Base-by-base conservation (phyloP, 2,797 vertebrate species). In the Salarias fasciatus region DNA sequence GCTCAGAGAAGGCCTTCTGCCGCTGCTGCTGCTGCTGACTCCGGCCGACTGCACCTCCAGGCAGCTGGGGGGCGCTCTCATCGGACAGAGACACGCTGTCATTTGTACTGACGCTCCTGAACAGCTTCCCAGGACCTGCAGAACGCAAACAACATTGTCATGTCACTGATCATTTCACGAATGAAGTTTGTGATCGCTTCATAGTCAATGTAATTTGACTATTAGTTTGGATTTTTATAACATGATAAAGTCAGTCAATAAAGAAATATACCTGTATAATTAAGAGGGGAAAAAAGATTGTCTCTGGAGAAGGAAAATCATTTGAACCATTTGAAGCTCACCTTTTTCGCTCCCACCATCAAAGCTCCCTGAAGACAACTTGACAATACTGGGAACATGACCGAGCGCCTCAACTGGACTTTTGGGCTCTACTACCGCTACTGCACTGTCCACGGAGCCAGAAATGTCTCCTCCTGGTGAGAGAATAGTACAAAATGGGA, bases 321-420 rank as follows among this genome's bases (percentile, higher is more conserved):
- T n/a, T n/a, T n/a, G n/a, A n/a, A n/a, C n/a, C n/a, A 24, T 24
- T 24, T 24, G 18, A 24, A 2, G 4, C 88, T 86, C 63, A 89
- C 90, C 86, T 0, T 72, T 68, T 77, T 91, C 94, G 56, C 89
- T 77, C 46, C 52, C 80, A 24, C 62, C 69, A 52, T 96, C 95
- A 73, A 95, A 94, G 86, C 93, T 92, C 8, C 95, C 95, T 7
- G 94, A 93, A 0, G 95, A 93, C 66, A 93, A 91, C 86, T 94
- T 98, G 40, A 99, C 98, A 51, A 99, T 99, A 79, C 95, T 99
- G 69, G 93, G 91, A 38, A 91, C 88, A 58, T 86, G 86, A 0
- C 81, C 18, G 12, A 55, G 90, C 1, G 69, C 53, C 2, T 95
- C 94, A 14, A 84, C 57, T 11, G 90, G 86, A 69, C 86, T 89